phyloP scores from a whole-genome alignment of 2,888 invertebrate genomes.

The Physocephala rufipes region DNA sequence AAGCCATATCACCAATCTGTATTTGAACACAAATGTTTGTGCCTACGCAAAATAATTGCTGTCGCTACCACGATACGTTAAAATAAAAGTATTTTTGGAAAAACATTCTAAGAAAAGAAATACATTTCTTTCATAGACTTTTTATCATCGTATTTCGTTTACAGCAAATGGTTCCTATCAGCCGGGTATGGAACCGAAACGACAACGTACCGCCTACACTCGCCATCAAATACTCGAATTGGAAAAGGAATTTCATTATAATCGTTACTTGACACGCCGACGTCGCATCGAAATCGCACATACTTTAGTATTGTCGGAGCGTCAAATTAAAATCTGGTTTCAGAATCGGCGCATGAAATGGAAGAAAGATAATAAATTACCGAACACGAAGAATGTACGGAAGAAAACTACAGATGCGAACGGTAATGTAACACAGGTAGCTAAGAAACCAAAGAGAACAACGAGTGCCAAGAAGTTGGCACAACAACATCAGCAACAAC shows the following conservation, averaged over 20 bases:
- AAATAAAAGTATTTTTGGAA: too few relatives aligned
- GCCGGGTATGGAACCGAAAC: constrained; percentile 94
- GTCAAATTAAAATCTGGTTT: constrained; percentile 92
- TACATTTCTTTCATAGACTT: too few relatives aligned
- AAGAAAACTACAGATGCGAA: constrained; percentile 69
- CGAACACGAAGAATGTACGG: constrained; percentile 73
- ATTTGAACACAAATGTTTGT: too few relatives aligned
- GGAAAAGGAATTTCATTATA: constrained; percentile 98
- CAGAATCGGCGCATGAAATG: constrained; percentile 87
- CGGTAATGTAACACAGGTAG: constrained; percentile 63
- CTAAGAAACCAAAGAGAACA: constrained; percentile 63
- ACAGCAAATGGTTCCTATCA: constrained; percentile 87
- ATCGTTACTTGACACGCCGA: constrained; percentile 93
- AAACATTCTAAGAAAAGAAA: too few relatives aligned
- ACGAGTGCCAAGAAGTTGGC: constrained; percentile 59
- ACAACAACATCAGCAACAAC: constrained; percentile 49
- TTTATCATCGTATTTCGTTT: constrained; percentile 63
- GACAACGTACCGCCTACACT: constrained; percentile 96
- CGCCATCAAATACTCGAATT: constrained; percentile 97
- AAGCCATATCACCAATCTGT: too few relatives aligned
- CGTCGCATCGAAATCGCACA: constrained; percentile 98
- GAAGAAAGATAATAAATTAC: constrained; percentile 76
- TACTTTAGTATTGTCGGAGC: constrained; percentile 89
- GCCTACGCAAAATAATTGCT: too few relatives aligned
- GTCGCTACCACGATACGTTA: too few relatives aligned